Evolutionary conservation across 2,797 vertebrate species (phyloP), one percentile per base, ranked within the genome.

Genomic region (Gorsachius magnificus): DNA sequence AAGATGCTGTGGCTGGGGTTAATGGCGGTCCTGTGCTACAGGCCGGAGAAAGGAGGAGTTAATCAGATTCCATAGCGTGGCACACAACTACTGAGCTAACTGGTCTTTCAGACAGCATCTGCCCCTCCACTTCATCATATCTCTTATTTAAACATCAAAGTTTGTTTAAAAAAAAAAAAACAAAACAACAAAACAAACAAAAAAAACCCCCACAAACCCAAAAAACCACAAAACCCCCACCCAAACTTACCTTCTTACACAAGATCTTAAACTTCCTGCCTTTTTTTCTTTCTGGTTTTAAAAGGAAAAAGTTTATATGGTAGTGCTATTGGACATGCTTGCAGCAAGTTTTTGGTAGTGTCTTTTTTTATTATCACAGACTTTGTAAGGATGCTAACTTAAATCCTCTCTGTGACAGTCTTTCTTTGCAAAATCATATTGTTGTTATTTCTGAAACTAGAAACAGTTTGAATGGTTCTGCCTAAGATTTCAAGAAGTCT

Each of bases 21-120:
- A 6, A 5, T 13, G 72, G 61, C 68, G 83, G 50, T 6, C 38
- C 16, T 5, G 33, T 38, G 6, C 14, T 45, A 18, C 6, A 24
- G 64, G 20, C 46, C 71, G 56, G 4, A 2, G 46, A 18, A 21
- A 60, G 50, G 36, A 68, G 48, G 25, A 61, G 18, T 11, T 84
- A 6, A 1, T 60, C 6, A 1, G 25, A 12, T 74, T 50, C 38
- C 16, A 2, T n/a, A 28, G 87, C 1, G 2, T 70, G 51, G 38
- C 33, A 7, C 15, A 4, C 2, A 25, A 64, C 8, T 15, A 29
- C 20, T 20, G 57, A 54, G 65, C 11, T 61, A 61, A 3, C 41
- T 85, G 33, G 20, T 45, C 43, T 24, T 26, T 25, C 15, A 36
- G 46, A 31, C 51, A 82, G 12, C 35, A 26, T 82, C 58, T 93